Evolutionary conservation across 2,888 invertebrate genomes (phyloP).

Genomic region (Buathra laborator): DNA sequence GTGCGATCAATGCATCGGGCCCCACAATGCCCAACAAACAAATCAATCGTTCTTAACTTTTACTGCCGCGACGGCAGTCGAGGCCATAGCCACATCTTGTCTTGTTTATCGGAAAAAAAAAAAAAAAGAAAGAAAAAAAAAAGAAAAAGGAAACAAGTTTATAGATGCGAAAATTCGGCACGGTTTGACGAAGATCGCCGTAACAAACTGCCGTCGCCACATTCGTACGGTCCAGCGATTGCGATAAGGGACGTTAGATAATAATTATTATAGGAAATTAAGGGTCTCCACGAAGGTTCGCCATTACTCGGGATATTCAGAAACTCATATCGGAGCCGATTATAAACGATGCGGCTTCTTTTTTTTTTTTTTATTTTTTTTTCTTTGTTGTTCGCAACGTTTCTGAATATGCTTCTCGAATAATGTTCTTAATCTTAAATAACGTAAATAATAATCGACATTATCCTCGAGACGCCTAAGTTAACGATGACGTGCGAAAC

Average conservation of each 20-base stretch:
- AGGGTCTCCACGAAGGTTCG: constrained; percentile 71
- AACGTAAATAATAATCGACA: constrained; percentile 71
- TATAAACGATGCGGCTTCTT: neutral
- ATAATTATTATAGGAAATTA: constrained; percentile 70
- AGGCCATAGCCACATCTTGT: constrained; percentile 63
- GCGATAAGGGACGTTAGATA: constrained; percentile 45
- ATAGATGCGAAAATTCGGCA: constrained; percentile 28
- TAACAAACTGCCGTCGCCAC: constrained; percentile 39
- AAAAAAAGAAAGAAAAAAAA: neutral
- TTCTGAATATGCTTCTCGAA: constrained; percentile 77
- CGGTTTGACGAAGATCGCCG: constrained; percentile 39
- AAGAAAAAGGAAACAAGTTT: constrained; percentile 29
- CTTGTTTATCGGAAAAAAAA: constrained; percentile 14
- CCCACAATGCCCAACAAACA: constrained; percentile 38
- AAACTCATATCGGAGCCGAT: constrained; percentile 69
- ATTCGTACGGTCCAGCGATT: constrained; percentile 25
- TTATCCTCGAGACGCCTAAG: constrained; percentile 43
- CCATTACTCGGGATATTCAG: constrained; percentile 80
- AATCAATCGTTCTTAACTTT: constrained; percentile 55
- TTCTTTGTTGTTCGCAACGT: constrained; percentile 46
- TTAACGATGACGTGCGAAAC: constrained; percentile 41
- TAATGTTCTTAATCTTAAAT: constrained; percentile 73
- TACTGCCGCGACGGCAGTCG: constrained; percentile 58
- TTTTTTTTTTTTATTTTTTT: neutral
- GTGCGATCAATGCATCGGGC: constrained; percentile 55